Evolutionary conservation across 2,888 invertebrate species (phyloP), one percentile per base, ranked within the genome.

Genomic region (Odontocerum albicorne): DNA sequence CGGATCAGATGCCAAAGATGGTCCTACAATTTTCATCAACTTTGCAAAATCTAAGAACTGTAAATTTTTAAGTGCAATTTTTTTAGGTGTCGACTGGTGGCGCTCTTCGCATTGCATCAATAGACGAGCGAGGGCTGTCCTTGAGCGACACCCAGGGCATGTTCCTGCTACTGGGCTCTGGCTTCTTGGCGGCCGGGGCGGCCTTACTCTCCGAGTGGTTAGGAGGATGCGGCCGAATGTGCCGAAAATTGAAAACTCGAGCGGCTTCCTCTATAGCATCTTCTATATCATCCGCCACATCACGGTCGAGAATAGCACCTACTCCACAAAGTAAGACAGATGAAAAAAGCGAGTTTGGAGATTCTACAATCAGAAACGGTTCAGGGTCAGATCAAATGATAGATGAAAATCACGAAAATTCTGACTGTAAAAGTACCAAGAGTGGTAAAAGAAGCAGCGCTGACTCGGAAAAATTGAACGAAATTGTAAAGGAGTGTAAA

Each of bases 131-230:
- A 58, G 85, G 87, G 16, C 68, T 91, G n/a, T 85, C 86, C 1
- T 72, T 90, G 21, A 89, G 87, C 64, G 91, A 91, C 60, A 89
- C 88, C 0, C 88, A 89, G 71, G 91, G 91, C 7, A 90, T 90
- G 87, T 90, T 90, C 65, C 70, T 90, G 2, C 74, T 91, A 1
- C 73, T 90, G 62, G 87, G 77, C 3, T 80, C 84, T 35, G 91
- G 91, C 0, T 86, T 87, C 65, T 65, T 86, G 0, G 66, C 86
- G 19, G 89, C 84, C 3, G 79, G 76, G 0, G 72, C 81, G 2
- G 81, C 83, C 2, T 70, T 90, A 7, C 63, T 85, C 10, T 83
- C 86, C 0, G 90, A 90, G 73, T 84, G 84, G 73, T 81, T 87
- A 65, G 86, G 87, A 15, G 87, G 87, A 2, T 85, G 85, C 57